phyloP scores from a whole-genome alignment of 2,888 invertebrate species.

The Leucania comma region DNA sequence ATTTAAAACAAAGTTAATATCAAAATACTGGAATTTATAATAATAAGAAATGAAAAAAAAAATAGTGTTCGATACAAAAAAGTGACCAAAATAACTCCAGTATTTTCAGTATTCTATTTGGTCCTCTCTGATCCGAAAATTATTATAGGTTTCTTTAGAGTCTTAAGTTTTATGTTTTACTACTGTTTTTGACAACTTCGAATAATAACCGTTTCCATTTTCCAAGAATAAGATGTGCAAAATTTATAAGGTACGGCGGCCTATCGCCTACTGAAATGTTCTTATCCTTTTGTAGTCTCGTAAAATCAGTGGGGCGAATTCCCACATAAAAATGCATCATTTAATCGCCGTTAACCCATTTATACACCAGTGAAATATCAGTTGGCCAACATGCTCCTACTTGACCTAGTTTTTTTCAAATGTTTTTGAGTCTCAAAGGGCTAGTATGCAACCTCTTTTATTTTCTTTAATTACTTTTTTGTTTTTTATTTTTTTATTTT shows the following conservation, averaged over 20 bases:
- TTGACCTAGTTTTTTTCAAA: conserved; percentile 42
- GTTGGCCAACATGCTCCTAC: conserved; percentile 19
- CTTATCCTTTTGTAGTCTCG: conserved; percentile 12
- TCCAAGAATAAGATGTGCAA: not conserved
- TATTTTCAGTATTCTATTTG: not conserved
- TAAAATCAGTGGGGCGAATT: conserved; percentile 21
- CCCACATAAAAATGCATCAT: conserved; percentile 50
- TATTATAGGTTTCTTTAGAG: no score
- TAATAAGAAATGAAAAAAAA: no score
- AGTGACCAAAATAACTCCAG: not conserved
- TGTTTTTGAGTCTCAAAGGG: conserved; percentile 5
- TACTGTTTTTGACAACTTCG: not conserved
- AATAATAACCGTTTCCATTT: not conserved
- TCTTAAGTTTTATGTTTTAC: not conserved
- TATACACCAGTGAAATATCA: conserved; percentile 36
- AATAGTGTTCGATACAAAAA: no score
- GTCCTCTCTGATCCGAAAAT: not conserved
- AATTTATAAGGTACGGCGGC: conserved; percentile 9
- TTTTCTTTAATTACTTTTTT: no score
- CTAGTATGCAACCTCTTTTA: not conserved
- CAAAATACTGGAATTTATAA: no score
- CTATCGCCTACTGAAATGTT: not conserved
- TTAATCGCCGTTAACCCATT: conserved; percentile 46
- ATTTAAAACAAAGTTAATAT: no score
- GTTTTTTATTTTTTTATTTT: no score